phyloP scores from a whole-genome alignment of 2,888 invertebrate genomes.

The Trachelus stipa region DNA sequence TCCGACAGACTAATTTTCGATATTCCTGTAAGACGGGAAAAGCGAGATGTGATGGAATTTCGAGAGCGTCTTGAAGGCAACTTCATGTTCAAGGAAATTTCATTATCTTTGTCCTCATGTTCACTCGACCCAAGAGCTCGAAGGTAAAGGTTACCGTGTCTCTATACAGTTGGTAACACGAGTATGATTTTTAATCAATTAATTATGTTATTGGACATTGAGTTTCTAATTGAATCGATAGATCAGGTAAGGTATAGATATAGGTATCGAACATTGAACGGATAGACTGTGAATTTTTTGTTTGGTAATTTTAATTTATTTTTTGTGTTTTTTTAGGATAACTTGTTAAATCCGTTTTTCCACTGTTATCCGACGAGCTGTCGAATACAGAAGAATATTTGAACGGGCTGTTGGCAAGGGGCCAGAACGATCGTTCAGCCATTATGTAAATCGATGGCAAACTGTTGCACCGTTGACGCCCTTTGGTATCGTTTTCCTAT shows the following conservation, averaged over 20 bases:
- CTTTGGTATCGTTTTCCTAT: neutral
- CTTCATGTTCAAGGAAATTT: conserved; percentile 26
- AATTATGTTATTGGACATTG: neutral
- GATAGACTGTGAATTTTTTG: conserved; percentile 4
- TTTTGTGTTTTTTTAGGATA: neutral
- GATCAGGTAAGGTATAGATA: neutral
- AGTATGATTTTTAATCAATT: neutral
- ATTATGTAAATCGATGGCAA: conserved; percentile 20
- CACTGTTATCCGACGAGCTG: neutral
- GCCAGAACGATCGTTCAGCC: conserved; percentile 15
- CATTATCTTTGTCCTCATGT: conserved; percentile 23
- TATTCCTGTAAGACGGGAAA: neutral
- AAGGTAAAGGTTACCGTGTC: conserved; percentile 24
- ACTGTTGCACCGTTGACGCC: conserved; percentile 13
- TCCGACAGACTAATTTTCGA: neutral
- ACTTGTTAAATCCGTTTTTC: neutral
- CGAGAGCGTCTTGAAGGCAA: conserved; percentile 12
- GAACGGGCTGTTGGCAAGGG: conserved; percentile 5
- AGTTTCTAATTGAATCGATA: neutral
- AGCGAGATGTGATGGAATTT: neutral
- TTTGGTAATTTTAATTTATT: conserved; percentile 25
- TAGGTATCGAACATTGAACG: neutral
- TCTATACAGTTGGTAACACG: neutral
- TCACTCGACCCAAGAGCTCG: neutral
- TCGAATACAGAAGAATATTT: neutral